phyloP scores from a whole-genome alignment of 2,113 vertebrate genomes.

The Neotoma lepida region DNA sequence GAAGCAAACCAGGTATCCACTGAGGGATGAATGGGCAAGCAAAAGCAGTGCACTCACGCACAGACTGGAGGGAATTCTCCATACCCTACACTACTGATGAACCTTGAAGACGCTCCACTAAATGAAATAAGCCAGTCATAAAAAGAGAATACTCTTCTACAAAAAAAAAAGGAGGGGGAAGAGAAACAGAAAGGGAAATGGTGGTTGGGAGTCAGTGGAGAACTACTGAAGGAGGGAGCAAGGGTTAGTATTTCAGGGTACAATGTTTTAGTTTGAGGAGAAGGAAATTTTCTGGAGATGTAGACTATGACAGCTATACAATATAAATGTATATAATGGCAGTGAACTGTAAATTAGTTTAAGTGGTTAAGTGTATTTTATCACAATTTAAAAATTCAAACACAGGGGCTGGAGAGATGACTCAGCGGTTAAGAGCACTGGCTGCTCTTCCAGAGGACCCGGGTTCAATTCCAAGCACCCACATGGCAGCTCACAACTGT shows the following conservation, averaged over 20 bases:
- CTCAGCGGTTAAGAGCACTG: too few species aligned
- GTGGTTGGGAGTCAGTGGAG: background rate
- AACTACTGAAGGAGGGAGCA: background rate
- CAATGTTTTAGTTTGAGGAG: slow-evolving; percentile 22
- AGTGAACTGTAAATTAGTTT: background rate
- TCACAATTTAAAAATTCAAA: background rate
- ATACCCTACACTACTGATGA: background rate
- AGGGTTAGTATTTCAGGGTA: background rate
- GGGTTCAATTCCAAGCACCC: too few species aligned
- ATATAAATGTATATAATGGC: background rate
- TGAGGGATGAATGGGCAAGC: background rate
- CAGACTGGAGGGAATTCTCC: slow-evolving; percentile 39
- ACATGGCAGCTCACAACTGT: too few species aligned
- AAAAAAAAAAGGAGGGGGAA: background rate
- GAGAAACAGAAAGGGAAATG: slow-evolving; percentile 5
- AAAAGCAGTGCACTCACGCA: background rate
- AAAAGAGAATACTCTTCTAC: background rate
- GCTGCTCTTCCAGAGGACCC: too few species aligned
- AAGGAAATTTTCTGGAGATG: background rate
- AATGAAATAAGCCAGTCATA: slow-evolving; percentile 5
- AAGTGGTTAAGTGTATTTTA: slow-evolving; percentile 16
- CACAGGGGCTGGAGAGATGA: too few species aligned
- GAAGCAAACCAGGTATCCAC: background rate
- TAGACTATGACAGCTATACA: background rate
- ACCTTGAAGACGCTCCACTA: background rate